phyloP scores from a whole-genome alignment of 2,888 invertebrate species.

The Stictocephala bisonia region DNA sequence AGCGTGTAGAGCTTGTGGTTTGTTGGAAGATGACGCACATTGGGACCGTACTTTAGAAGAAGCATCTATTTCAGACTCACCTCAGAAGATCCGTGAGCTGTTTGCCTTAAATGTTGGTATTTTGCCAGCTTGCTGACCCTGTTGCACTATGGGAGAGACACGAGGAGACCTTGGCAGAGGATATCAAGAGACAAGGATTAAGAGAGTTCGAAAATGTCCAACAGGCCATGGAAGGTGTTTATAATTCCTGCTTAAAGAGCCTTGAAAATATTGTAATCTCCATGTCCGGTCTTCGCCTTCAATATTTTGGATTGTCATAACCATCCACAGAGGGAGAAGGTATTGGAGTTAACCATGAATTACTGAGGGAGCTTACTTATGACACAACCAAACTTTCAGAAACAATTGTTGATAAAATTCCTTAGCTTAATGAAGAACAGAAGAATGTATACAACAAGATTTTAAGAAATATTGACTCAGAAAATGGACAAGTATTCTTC shows the following conservation, averaged over 20 bases:
- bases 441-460: neutral
- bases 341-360: neutral
- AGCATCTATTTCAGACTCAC: slow-evolving; percentile 59
- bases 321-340: neutral
- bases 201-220: neutral
- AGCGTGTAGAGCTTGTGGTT: too few species aligned
- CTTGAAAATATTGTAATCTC: slow-evolving; percentile 4
- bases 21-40: too few species aligned
- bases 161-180: neutral
- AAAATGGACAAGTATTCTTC: too few species aligned
- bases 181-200: neutral
- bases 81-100: slow-evolving; percentile 39
- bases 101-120: slow-evolving; percentile 40
- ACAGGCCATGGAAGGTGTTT: neutral
- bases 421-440: slow-evolving; percentile 1
- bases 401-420: neutral
- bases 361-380: neutral
- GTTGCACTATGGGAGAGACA: neutral
- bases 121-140: slow-evolving; percentile 1
- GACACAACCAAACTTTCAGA: neutral
- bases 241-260: slow-evolving; percentile 57
- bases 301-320: slow-evolving; percentile 42
- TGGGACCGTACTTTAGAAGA: too few species aligned
- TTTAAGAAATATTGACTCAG: neutral
- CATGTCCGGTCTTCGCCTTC: neutral